These are phyloP conservation scores for Lacerta agilis DNA, from an alignment of 2,797 vertebrate species.

Conservation along the genomic window DNA sequence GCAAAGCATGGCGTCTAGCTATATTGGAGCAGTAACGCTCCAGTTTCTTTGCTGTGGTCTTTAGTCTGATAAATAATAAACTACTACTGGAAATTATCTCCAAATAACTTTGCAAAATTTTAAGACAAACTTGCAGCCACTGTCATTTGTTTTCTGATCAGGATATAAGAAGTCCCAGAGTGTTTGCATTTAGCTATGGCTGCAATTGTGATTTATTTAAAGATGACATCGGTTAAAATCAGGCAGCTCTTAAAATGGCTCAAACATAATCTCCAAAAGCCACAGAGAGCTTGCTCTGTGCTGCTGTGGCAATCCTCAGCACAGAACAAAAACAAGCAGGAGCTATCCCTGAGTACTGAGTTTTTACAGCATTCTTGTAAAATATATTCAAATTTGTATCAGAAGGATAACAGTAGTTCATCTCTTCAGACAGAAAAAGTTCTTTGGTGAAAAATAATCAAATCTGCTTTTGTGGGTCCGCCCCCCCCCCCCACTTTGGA, in stretches of 20 bases:
- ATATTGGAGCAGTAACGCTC: no score
- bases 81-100: not conserved
- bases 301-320: constrained; percentile 48
- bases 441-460: not conserved
- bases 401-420: not conserved
- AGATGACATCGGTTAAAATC: constrained; percentile 60
- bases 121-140: not conserved
- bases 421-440: constrained; percentile 22
- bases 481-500: not conserved
- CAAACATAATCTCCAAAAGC: constrained; percentile 48
- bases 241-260: constrained; percentile 53
- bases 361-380: not conserved
- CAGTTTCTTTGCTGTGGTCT: not conserved
- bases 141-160: not conserved
- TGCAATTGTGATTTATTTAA: constrained; percentile 62
- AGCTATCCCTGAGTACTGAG: constrained; percentile 1
- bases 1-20: not conserved
- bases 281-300: constrained; percentile 37
- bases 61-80: not conserved
- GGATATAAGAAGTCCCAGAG: constrained; percentile 34
- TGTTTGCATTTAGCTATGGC: constrained; percentile 34
- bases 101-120: not conserved
- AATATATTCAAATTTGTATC: constrained; percentile 22
- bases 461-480: no score
- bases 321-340: not conserved